A percentile compares a stretch with the other conserved stretches of the same genome.
Evolutionary conservation across 1,140 invertebrate species (phyloP).

Genomic region (Drosophila cardini): DNA sequence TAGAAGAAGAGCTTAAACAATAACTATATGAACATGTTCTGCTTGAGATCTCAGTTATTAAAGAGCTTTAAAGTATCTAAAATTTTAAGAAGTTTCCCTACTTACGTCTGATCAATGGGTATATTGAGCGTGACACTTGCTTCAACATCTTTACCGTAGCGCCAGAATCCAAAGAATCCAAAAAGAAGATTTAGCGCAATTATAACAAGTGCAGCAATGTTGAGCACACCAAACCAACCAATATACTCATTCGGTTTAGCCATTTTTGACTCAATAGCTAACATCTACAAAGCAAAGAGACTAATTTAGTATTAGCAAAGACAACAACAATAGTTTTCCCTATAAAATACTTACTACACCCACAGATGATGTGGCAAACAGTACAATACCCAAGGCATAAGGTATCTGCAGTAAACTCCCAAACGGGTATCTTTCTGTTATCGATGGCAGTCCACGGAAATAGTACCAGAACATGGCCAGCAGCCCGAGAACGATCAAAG

Average conservation of each 20-base stretch:
- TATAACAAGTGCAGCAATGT: neutral
- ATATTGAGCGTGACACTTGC: slow-evolving; percentile 48
- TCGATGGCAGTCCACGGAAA: slow-evolving; percentile 25
- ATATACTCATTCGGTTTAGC: slow-evolving; percentile 31
- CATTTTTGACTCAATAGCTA: slow-evolving; percentile 57
- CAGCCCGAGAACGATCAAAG: slow-evolving; percentile 35
- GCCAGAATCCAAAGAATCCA: slow-evolving; percentile 57
- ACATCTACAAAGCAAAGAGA: slow-evolving; percentile 28
- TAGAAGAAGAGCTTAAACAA: no score
- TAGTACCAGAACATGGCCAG: slow-evolving; percentile 42
- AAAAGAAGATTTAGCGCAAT: slow-evolving; percentile 15
- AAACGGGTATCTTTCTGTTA: slow-evolving; percentile 24
- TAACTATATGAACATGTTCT: no score
- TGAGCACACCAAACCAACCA: slow-evolving; percentile 45
- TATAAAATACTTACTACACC: slow-evolving; percentile 52
- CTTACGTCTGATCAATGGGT: slow-evolving; percentile 46
- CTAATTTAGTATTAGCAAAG: neutral
- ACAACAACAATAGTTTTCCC: neutral
- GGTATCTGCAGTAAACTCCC: slow-evolving; percentile 9
- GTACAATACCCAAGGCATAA: slow-evolving; percentile 39
- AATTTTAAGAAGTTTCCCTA: neutral
- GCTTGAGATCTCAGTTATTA: no score
- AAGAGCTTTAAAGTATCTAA: no score
- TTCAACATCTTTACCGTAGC: slow-evolving; percentile 2
- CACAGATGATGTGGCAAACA: slow-evolving; percentile 51